phyloP scores from a whole-genome alignment of 2,797 vertebrate species.

The Tarsius wallacei region DNA sequence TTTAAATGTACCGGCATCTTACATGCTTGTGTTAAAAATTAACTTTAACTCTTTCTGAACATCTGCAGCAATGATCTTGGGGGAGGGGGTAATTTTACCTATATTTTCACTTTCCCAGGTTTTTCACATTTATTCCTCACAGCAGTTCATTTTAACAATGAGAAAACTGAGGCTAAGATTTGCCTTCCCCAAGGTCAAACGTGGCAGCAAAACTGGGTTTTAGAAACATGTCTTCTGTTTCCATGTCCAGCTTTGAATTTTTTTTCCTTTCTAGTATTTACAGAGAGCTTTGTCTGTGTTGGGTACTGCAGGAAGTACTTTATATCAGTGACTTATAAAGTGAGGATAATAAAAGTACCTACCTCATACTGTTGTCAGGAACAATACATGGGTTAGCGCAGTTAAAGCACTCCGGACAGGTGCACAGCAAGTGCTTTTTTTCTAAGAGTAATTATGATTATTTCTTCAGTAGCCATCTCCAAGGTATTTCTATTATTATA shows the following conservation, averaged over 20 bases:
- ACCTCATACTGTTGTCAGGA: neutral
- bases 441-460: neutral
- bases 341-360: neutral
- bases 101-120: neutral
- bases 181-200: neutral
- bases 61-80: neutral
- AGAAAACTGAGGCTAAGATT: neutral
- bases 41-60: neutral
- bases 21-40: neutral
- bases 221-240: neutral
- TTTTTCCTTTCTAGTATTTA: neutral
- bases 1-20: neutral
- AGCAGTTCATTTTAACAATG: constrained; percentile 31
- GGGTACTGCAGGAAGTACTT: neutral
- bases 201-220: neutral
- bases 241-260: neutral
- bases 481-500: neutral
- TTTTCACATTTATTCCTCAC: neutral
- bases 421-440: neutral
- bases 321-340: neutral
- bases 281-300: neutral
- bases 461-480: neutral
- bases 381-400: neutral
- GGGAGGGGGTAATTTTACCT: neutral
- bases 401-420: neutral